A percentile compares a stretch with the other conserved stretches of the same genome.
These are phyloP conservation scores for Suillia variegata DNA, from an alignment of 2,888 invertebrate species.

Conservation along the genomic window DNA sequence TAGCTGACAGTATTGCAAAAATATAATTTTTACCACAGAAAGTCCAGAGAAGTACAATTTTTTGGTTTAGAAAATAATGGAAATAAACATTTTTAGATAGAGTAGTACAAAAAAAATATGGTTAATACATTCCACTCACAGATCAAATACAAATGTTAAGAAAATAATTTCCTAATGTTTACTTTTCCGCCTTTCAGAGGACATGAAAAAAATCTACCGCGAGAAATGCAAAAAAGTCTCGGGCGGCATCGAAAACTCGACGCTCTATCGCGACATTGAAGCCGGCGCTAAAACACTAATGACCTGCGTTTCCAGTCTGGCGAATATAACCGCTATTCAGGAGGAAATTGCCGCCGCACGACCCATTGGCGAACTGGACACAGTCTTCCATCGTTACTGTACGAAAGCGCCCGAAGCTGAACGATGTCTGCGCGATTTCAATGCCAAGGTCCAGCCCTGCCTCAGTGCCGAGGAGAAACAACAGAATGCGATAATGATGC, in stretches of 20 bases:
- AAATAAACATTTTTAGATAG: no score
- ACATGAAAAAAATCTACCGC: slow-evolving; percentile 66
- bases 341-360: slow-evolving; percentile 73
- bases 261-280: slow-evolving; percentile 64
- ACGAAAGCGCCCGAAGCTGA: slow-evolving; percentile 61
- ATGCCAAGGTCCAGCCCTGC: slow-evolving; percentile 68
- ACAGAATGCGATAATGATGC: slow-evolving; percentile 68
- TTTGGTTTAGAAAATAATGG: no score
- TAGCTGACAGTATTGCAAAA: no score
- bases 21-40: no score
- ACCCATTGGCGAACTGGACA: slow-evolving; percentile 70
- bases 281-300: slow-evolving; percentile 58
- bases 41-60: no score
- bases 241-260: slow-evolving; percentile 65
- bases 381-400: slow-evolving; percentile 77
- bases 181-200: slow-evolving; percentile 53
- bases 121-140: no score
- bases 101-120: no score
- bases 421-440: slow-evolving; percentile 67
- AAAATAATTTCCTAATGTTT: no score
- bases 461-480: slow-evolving; percentile 67
- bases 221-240: slow-evolving; percentile 72
- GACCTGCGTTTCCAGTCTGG: slow-evolving; percentile 66
- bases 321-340: slow-evolving; percentile 67
- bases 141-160: no score